A percentile compares a stretch with the other conserved stretches of the same genome.
These are phyloP conservation scores for Echinometra lucunter DNA, from an alignment of 53 echinoderm and acorn worm species.

Conservation along the genomic window DNA sequence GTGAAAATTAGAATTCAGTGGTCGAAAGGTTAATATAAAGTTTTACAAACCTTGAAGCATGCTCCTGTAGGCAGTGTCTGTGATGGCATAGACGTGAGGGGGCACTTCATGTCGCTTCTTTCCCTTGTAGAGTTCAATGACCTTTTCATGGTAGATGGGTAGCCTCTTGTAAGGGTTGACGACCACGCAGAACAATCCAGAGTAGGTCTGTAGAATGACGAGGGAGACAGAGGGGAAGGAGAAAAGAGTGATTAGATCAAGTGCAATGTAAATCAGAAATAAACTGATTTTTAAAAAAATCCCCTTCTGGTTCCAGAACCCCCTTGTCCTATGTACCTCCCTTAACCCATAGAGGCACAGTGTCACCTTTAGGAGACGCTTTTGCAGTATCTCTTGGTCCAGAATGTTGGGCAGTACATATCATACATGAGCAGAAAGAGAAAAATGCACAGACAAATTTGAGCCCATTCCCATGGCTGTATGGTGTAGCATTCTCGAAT, in stretches of 20 bases:
- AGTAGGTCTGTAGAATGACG: slow-evolving; percentile 87
- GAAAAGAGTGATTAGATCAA: slow-evolving; percentile 35
- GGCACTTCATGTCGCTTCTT: slow-evolving; percentile 99
- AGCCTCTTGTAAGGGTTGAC: slow-evolving; percentile 99
- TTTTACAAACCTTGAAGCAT: slow-evolving; percentile 95
- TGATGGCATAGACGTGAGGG: slow-evolving; percentile 98
- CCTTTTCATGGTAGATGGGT: slow-evolving; percentile 99
- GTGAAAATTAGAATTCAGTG: no score
- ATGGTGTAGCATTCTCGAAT: no score
- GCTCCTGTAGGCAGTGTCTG: slow-evolving; percentile 98
- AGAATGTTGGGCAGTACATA: no score
- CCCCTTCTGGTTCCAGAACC: neutral
- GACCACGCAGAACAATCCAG: slow-evolving; percentile 99
- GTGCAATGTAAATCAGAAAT: neutral
- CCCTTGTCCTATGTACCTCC: neutral
- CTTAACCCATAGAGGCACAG: no score
- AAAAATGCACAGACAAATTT: no score
- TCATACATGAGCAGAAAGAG: no score
- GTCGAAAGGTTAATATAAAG: no score
- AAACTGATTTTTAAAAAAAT: neutral
- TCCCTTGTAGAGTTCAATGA: slow-evolving; percentile 97
- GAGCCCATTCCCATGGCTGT: no score
- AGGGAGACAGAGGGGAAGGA: neutral
- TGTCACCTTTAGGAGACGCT: no score
- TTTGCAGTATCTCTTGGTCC: no score